Conservation (phyloP, 1,140 invertebrate species). For the Diabrotica undecimpunctata region DNA sequence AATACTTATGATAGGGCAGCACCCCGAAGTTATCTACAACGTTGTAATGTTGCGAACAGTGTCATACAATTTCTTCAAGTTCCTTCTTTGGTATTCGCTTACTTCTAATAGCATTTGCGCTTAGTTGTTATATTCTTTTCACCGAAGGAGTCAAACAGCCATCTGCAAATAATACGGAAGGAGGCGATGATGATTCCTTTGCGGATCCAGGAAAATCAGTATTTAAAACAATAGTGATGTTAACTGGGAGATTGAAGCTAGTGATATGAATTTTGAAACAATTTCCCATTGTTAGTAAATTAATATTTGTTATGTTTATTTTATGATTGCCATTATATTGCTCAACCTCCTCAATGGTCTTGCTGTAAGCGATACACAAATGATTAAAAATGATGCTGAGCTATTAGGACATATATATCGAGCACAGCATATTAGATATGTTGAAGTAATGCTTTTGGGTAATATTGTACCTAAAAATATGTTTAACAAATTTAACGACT, state of each 20-base stretch:
- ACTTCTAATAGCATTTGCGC: constrained; percentile 73
- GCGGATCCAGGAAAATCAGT: constrained; percentile 61
- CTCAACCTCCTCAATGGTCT: constrained; percentile 78
- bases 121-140: constrained; percentile 75
- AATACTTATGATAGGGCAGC: constrained; percentile 70
- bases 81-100: constrained; percentile 74
- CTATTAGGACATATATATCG: constrained; percentile 67
- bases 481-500: constrained; percentile 43
- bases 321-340: constrained; percentile 74
- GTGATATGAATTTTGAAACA: constrained; percentile 67
- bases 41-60: constrained; percentile 77
- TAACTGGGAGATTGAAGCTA: constrained; percentile 75
- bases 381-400: constrained; percentile 72
- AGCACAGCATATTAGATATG: constrained; percentile 65
- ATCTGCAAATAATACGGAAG: constrained; percentile 46
- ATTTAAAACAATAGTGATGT: constrained; percentile 79
- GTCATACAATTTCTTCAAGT: constrained; percentile 73
- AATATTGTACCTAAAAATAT: constrained; percentile 46
- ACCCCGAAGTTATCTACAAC: constrained; percentile 68
- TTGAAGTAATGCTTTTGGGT: constrained; percentile 66
- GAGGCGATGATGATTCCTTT: constrained; percentile 61
- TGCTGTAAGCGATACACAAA: constrained; percentile 74
- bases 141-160: constrained; percentile 40
- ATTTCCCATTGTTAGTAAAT: constrained; percentile 63
- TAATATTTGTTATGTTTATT: constrained; percentile 74